Base-by-base conservation (phyloP, 2,888 invertebrate species). In the Lasiommata megera region DNA sequence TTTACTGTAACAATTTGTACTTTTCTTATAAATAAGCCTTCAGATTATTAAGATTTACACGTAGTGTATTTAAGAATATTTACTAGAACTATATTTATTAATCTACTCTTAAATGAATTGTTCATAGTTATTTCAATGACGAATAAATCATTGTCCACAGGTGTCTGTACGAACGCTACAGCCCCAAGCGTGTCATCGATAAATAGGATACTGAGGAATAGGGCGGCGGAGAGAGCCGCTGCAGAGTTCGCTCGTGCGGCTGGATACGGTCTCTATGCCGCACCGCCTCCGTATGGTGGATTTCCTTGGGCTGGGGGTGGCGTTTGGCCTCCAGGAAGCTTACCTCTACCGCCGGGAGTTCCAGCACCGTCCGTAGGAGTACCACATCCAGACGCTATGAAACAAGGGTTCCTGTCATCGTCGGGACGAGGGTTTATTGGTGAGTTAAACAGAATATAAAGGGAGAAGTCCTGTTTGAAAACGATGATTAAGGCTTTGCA, bases 161-260 rank as follows among this genome's bases (percentile, higher is more conserved):
- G 96, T 67, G 97, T 99, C 6, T 99, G 99, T 84, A 97, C 97
- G 38, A 97, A 97, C 79, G 96, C 96, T 51, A 98, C 98, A 16
- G 98, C 99, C 0, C 99, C 99, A 0, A 98, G 98, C 51, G 98
- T 99, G 2, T 98, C 98, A 73, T 98, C 98, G 67, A 99, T 99
- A 82, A 99, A 98, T 88, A 93, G 99, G 71, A 99, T 99, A 76
- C 92, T 99, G 54, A 92, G 99, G 64, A 99, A 99, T 80, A 93
- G 99, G 9, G 99, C 99, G 0, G 98, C 99, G 0, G 99, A 99
- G 81, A 91, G 98, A 6, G 98, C 98, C 0, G 98, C 98, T 0
- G 97, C 98, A 0, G 98, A 99, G 84, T 97, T 99, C 71, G 98
- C 98, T 0, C 92, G 97, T 12, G 97, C 97, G 0, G 97, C 97